A percentile compares a stretch with the other conserved stretches of the same genome.
Evolutionary conservation across 2,888 invertebrate genomes (phyloP).

Genomic region (Acronicta leporina): DNA sequence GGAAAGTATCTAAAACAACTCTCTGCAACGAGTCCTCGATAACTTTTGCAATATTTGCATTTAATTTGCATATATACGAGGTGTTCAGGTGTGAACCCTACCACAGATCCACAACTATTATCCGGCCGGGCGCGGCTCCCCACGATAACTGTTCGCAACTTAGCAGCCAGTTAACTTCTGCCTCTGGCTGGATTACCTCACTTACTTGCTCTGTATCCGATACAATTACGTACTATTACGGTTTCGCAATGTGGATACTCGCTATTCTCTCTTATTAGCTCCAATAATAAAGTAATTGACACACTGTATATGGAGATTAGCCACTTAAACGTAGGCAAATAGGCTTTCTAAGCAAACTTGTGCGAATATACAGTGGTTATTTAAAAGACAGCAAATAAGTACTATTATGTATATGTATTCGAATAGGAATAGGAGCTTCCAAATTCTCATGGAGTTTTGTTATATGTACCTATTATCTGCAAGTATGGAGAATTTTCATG

Average conservation of each 20-base stretch:
- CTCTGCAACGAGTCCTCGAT: neutral
- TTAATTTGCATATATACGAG: slow-evolving; percentile 1
- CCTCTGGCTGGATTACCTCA: slow-evolving; percentile 75
- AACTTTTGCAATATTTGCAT: neutral
- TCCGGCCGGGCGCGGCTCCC: slow-evolving; percentile 66
- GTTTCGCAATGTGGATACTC: slow-evolving; percentile 72
- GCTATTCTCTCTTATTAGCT: slow-evolving; percentile 74
- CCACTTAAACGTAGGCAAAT: slow-evolving; percentile 38
- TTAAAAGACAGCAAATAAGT: slow-evolving; percentile 15
- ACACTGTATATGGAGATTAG: slow-evolving; percentile 59
- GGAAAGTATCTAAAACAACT: neutral
- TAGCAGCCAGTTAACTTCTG: slow-evolving; percentile 66
- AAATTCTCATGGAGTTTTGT: slow-evolving; percentile 15
- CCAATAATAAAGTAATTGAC: slow-evolving; percentile 60
- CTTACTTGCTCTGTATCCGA: slow-evolving; percentile 78
- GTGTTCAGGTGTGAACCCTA: slow-evolving; percentile 59
- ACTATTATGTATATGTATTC: slow-evolving; percentile 10
- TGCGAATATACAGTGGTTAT: slow-evolving; percentile 33
- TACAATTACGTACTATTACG: slow-evolving; percentile 76
- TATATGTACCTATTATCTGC: slow-evolving; percentile 7
- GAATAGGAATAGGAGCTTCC: slow-evolving; percentile 20
- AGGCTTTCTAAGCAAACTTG: slow-evolving; percentile 18
- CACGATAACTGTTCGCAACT: slow-evolving; percentile 64
- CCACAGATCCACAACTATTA: slow-evolving; percentile 67
- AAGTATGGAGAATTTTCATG: slow-evolving; percentile 10